A percentile compares a stretch with the other conserved stretches of the same genome.
phyloP scores from a whole-genome alignment of 2,888 invertebrate species.

The Bhutanitis thaidina region DNA sequence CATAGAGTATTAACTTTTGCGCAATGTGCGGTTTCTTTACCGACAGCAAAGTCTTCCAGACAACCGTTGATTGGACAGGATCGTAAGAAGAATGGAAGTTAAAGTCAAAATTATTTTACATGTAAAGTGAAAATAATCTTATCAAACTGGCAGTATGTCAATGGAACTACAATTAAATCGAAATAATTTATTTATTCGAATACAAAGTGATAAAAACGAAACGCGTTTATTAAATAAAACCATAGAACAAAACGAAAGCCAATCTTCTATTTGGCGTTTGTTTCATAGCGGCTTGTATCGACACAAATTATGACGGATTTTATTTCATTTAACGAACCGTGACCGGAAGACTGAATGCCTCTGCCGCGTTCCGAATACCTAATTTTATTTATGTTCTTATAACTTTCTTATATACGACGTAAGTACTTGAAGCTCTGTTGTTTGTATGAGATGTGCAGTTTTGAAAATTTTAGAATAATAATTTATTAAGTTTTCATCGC shows the following conservation, averaged over 20 bases:
- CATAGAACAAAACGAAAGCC: not conserved
- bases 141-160: too few relatives aligned
- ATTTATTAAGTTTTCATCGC: too few relatives aligned
- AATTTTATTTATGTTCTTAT: constrained; percentile 48
- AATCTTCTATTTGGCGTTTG: not conserved
- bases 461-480: constrained; percentile 29
- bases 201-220: too few relatives aligned
- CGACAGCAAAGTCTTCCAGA: too few relatives aligned
- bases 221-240: not conserved
- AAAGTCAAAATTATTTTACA: too few relatives aligned
- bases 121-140: too few relatives aligned
- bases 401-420: constrained; percentile 47
- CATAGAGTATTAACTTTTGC: too few relatives aligned
- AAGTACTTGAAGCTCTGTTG: constrained; percentile 37
- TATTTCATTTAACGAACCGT: constrained; percentile 57
- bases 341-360: constrained; percentile 40
- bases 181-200: too few relatives aligned
- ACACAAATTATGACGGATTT: constrained; percentile 45
- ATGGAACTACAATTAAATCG: too few relatives aligned
- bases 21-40: too few relatives aligned
- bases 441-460: constrained; percentile 30
- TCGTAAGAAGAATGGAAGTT: too few relatives aligned
- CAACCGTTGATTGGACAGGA: too few relatives aligned
- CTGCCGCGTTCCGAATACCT: constrained; percentile 48
- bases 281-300: not conserved